Evolutionary conservation across 37 sponge, comb jelly and placozoan species (phyloP), one percentile per base, ranked within the genome.

Genomic region (Mnemiopsis leidyi): DNA sequence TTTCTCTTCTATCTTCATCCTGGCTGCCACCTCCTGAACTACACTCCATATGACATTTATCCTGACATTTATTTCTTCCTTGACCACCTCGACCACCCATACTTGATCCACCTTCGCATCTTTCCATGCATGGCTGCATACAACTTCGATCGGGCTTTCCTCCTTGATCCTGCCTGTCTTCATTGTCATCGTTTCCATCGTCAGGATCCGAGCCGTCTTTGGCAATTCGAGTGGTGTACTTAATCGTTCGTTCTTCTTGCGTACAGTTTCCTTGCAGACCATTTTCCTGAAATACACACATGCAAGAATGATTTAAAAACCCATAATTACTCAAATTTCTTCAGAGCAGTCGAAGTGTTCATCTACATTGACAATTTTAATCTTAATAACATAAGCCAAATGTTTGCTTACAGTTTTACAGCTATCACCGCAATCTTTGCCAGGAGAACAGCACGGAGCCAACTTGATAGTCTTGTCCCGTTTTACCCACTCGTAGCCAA

Each of bases 341-440:
- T n/a, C n/a, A n/a, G n/a, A n/a, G n/a, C n/a, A n/a, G n/a, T n/a
- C n/a, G n/a, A n/a, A n/a, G n/a, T n/a, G n/a, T n/a, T n/a, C n/a
- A n/a, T n/a, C n/a, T n/a, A n/a, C n/a, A n/a, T n/a, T n/a, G n/a
- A n/a, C n/a, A n/a, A n/a, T n/a, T n/a, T n/a, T n/a, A n/a, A n/a
- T n/a, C n/a, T n/a, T n/a, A n/a, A n/a, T n/a, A n/a, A n/a, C n/a
- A n/a, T n/a, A n/a, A n/a, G 30, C 5, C 3, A 5, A 13, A 13
- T 28, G 25, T 29, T 71, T 71, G 20, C 23, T 71, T 71, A 71
- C 75, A 71, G 75, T 71, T 71, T 71, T 71, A 48, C 90, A 85
- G 90, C 90, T 85, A 3, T 40, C n/a, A 7, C 90, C 90, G 30
- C 90, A 85, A 26, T 38, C 90, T 29, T 40, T 13, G 0, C 90